Evolutionary conservation across 2,888 invertebrate genomes (phyloP).

Genomic region (Thymelicus acteon): DNA sequence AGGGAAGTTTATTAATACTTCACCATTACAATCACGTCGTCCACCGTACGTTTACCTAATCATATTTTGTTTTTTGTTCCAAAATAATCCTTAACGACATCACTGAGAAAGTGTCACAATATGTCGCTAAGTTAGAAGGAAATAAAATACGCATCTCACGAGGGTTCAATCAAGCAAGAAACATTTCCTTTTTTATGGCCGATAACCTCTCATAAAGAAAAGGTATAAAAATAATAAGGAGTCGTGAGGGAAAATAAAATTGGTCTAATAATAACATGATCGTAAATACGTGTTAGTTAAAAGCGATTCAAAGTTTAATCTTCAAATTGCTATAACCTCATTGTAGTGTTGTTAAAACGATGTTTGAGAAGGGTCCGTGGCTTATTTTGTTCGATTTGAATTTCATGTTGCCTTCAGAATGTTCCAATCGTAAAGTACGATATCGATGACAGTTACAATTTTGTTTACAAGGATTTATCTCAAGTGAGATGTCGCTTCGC

Average conservation of each 20-base stretch:
- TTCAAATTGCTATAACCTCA: conserved; percentile 49
- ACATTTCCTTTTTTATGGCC: conserved; percentile 77
- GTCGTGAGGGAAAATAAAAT: conserved; percentile 73
- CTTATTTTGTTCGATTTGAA: conserved; percentile 71
- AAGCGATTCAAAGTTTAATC: conserved; percentile 57
- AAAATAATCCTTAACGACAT: conserved; percentile 36
- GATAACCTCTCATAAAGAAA: conserved; percentile 75
- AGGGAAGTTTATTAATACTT: conserved; percentile 30
- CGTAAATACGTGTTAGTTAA: conserved; percentile 62
- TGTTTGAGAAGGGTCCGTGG: conserved; percentile 66
- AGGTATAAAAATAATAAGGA: conserved; percentile 80
- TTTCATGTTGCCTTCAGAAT: conserved; percentile 62
- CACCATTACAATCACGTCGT: conserved; percentile 18
- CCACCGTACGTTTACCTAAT: conserved; percentile 12
- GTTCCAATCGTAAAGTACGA: conserved; percentile 72
- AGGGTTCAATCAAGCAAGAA: conserved; percentile 76
- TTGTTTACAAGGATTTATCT: conserved; percentile 77
- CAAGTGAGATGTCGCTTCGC: conserved; percentile 48
- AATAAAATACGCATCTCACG: conserved; percentile 63
- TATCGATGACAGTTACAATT: conserved; percentile 77
- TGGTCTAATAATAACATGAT: conserved; percentile 66
- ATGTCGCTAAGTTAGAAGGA: conserved; percentile 49
- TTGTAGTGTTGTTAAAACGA: conserved; percentile 37
- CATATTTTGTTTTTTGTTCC: conserved; percentile 17
- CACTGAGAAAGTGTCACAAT: conserved; percentile 45